Conservation (phyloP, 2,888 invertebrate species). For the Apotomis turbidana region DNA sequence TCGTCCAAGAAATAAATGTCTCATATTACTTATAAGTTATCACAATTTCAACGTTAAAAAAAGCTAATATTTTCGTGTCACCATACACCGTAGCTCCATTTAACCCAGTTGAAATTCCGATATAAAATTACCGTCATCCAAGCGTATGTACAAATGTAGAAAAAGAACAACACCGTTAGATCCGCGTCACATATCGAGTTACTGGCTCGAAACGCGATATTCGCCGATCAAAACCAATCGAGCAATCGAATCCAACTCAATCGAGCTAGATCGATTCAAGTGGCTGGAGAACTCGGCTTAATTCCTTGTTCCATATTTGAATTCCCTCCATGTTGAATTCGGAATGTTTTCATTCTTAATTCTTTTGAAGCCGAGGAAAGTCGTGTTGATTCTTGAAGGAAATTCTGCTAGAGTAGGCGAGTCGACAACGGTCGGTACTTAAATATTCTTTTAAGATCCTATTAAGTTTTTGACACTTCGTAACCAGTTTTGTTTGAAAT, state of each 20-base stretch:
- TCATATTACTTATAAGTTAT: too few species aligned
- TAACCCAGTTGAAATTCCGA: too few species aligned
- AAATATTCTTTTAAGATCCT: conserved; percentile 31
- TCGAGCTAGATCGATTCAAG: conserved; percentile 58
- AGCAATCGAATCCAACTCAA: conserved; percentile 63
- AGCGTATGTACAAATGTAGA: not conserved
- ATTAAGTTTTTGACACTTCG: conserved; percentile 31
- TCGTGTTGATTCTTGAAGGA: conserved; percentile 36
- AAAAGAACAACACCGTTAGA: conserved; percentile 51
- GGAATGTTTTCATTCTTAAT: conserved; percentile 40
- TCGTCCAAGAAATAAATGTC: too few species aligned
- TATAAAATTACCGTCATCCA: not conserved
- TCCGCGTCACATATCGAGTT: conserved; percentile 63
- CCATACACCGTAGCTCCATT: too few species aligned
- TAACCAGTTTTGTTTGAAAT: conserved; percentile 25
- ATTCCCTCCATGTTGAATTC: conserved; percentile 28
- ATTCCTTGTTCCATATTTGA: conserved; percentile 40
- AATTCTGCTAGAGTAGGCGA: conserved; percentile 17
- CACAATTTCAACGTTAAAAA: too few species aligned
- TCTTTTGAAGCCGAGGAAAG: conserved; percentile 28
- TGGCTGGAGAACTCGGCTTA: conserved; percentile 42
- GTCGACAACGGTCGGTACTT: conserved; percentile 26
- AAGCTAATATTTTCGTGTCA: too few species aligned
- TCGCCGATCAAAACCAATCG: conserved; percentile 50
- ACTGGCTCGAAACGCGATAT: conserved; percentile 50